Conservation (phyloP, 2,113 vertebrate species). For the Solenodon paradoxus region DNA sequence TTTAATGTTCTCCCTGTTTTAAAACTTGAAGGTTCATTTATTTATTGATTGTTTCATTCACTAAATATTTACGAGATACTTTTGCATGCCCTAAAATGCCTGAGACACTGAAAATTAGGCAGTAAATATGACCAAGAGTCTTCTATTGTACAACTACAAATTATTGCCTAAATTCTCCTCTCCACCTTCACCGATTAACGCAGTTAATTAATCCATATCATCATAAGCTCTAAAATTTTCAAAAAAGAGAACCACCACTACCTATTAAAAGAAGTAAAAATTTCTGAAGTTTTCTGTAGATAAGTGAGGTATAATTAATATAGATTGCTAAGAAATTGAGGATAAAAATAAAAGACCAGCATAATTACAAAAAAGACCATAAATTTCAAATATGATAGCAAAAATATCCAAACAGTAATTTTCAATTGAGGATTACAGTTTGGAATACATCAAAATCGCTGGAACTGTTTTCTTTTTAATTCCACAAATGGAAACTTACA, state of each 20-base stretch:
- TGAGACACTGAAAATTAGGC: not conserved
- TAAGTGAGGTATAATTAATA: not conserved
- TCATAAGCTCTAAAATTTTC: not conserved
- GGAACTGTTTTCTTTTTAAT: not conserved
- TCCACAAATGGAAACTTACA: not conserved
- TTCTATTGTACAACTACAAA: not conserved
- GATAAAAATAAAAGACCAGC: not conserved
- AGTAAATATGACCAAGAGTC: not conserved
- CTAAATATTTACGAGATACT: not conserved
- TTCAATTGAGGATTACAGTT: not conserved
- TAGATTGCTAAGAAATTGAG: not conserved
- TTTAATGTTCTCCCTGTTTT: not conserved
- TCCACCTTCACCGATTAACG: not conserved
- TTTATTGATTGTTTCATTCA: not conserved
- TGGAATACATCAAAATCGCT: not conserved
- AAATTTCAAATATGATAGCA: not conserved
- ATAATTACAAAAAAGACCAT: not conserved
- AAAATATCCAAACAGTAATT: not conserved
- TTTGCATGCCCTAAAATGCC: not conserved
- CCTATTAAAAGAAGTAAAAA: not conserved
- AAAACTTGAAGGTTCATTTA: not conserved
- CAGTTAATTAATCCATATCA: not conserved
- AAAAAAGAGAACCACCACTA: not conserved
- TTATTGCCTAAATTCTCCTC: not conserved
- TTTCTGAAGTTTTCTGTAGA: not conserved